Percentiles rank a stretch among this genome's conserved stretches.
Evolutionary conservation across 2,888 invertebrate species (phyloP).

Genomic region (Lamproptera curius): DNA sequence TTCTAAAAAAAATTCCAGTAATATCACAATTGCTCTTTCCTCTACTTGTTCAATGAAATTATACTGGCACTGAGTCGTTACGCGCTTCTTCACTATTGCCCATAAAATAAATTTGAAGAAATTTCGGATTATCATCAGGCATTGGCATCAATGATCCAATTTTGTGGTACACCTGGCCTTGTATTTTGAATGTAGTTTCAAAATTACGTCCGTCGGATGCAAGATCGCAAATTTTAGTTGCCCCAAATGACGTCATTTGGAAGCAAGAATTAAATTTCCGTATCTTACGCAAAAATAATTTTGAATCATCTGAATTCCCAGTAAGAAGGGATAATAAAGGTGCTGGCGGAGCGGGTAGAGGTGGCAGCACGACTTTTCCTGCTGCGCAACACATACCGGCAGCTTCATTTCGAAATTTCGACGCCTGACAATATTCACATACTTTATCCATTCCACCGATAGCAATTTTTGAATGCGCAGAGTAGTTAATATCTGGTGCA

Average conservation of each 20-base stretch:
- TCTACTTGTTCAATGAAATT: no score
- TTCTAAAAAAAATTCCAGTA: constrained; percentile 20
- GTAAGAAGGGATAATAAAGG: not conserved
- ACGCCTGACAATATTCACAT: constrained; percentile 27
- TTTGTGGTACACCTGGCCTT: constrained; percentile 27
- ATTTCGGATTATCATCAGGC: no score
- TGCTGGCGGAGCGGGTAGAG: constrained; percentile 15
- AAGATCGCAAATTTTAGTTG: no score
- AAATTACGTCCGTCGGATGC: not conserved
- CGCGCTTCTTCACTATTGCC: no score
- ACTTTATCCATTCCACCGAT: constrained; percentile 28
- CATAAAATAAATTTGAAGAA: no score
- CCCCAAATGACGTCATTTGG: constrained; percentile 25
- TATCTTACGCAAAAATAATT: constrained; percentile 27
- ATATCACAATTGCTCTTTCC: constrained; percentile 13
- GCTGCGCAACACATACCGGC: constrained; percentile 16
- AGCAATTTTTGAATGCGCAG: constrained; percentile 28
- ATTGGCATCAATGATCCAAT: constrained; percentile 23
- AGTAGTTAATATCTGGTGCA: constrained; percentile 30
- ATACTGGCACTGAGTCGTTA: no score
- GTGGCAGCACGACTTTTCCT: constrained; percentile 23
- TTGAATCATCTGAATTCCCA: constrained; percentile 22
- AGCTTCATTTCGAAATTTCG: constrained; percentile 24
- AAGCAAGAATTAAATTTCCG: no score
- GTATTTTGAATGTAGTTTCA: constrained; percentile 29